phyloP scores from a whole-genome alignment of 2,113 vertebrate genomes.

The Cavia porcellus region DNA sequence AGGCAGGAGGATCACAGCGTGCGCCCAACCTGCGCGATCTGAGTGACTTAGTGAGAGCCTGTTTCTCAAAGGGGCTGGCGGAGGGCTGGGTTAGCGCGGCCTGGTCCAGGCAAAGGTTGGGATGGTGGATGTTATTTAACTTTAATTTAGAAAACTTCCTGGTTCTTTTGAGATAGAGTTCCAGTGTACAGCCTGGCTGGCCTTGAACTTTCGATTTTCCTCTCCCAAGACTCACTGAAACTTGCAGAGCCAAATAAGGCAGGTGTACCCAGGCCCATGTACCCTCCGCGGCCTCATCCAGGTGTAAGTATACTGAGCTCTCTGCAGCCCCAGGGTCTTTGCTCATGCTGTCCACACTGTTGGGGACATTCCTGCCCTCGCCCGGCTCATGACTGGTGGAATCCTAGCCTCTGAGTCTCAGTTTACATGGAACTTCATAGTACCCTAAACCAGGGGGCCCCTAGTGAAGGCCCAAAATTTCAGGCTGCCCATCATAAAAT shows the following conservation, averaged over 20 bases:
- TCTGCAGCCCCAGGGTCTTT: not conserved
- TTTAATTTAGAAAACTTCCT: not conserved
- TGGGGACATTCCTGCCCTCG: accelerated
- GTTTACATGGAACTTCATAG: not conserved
- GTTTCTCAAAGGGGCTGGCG: not conserved
- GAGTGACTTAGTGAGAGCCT: not conserved
- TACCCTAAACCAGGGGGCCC: not conserved
- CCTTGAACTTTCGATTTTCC: not conserved
- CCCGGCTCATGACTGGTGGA: no score
- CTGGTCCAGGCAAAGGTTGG: not conserved
- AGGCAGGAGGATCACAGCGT: not conserved
- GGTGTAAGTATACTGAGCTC: accelerated
- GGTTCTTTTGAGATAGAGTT: not conserved
- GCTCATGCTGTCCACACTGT: not conserved
- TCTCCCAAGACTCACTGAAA: not conserved
- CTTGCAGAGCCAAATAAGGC: not conserved
- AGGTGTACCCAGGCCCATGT: accelerated
- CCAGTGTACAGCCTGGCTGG: not conserved
- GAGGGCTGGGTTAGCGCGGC: not conserved
- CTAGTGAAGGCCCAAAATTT: no score
- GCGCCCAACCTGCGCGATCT: not conserved
- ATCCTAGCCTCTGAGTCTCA: not conserved
- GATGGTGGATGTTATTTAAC: not conserved
- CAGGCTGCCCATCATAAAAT: not conserved
- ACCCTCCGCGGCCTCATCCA: accelerated